Percentiles rank a stretch among this genome's conserved stretches.
Conservation (phyloP, 2,888 invertebrate species). For the Stenurella melanura region DNA sequence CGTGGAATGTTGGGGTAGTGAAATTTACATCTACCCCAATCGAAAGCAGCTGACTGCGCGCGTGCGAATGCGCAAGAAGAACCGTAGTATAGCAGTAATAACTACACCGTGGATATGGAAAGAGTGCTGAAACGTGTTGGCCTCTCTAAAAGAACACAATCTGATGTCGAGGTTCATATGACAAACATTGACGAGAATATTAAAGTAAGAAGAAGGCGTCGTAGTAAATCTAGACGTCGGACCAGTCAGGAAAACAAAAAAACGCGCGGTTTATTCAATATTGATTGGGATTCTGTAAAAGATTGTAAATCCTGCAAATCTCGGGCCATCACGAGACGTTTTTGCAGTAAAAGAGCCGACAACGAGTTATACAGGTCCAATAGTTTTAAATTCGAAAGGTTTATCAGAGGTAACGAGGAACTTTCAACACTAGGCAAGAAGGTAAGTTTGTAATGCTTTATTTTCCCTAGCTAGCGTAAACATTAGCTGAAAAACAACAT, state of each 20-base stretch:
- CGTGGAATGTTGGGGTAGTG: constrained; percentile 55
- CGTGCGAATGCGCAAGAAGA: constrained; percentile 59
- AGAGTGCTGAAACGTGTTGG: constrained; percentile 73
- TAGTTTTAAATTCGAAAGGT: constrained; percentile 91
- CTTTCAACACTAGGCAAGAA: constrained; percentile 78
- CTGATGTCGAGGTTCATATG: constrained; percentile 61
- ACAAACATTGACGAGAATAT: constrained; percentile 61
- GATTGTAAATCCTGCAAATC: constrained; percentile 77
- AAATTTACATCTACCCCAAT: constrained; percentile 61
- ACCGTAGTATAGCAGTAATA: constrained; percentile 63
- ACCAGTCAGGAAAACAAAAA: constrained; percentile 66
- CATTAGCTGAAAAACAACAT: background rate
- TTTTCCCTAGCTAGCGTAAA: background rate
- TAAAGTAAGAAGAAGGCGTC: constrained; percentile 63
- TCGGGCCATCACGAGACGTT: constrained; percentile 80
- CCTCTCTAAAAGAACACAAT: constrained; percentile 69
- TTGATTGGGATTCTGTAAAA: constrained; percentile 76
- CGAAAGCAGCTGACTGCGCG: constrained; percentile 68
- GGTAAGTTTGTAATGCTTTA: constrained; percentile 73
- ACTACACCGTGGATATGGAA: constrained; percentile 70
- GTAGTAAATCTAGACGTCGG: constrained; percentile 69
- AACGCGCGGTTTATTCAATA: constrained; percentile 72
- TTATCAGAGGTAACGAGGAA: constrained; percentile 82
- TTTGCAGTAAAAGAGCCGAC: constrained; percentile 85
- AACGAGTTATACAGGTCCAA: constrained; percentile 91